phyloP scores from a whole-genome alignment of 2,113 vertebrate genomes.

The Coryphaenoides rupestris region DNA sequence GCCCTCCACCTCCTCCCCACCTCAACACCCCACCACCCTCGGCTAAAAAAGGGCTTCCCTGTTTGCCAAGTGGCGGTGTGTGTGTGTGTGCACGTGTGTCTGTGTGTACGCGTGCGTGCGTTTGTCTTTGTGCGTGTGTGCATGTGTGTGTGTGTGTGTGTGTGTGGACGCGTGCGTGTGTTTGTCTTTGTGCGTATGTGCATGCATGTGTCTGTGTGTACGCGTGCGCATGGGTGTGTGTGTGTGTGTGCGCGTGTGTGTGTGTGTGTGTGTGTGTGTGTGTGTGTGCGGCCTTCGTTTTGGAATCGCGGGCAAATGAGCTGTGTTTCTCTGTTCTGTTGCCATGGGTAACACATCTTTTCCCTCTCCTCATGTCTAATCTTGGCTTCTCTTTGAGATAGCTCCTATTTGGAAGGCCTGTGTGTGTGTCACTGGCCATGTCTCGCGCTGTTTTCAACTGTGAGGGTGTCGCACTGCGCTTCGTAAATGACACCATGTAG shows the following conservation, averaged over 20 bases:
- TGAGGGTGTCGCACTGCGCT: constrained; percentile 28
- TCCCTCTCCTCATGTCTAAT: constrained; percentile 58
- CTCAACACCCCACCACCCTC: neutral
- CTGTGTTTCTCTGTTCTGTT: constrained; percentile 71
- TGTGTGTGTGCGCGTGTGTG: constrained; percentile 19
- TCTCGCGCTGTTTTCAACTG: constrained; percentile 45
- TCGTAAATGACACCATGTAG: constrained; percentile 24
- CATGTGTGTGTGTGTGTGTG: constrained; percentile 14
- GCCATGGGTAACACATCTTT: constrained; percentile 72
- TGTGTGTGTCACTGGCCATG: constrained; percentile 34
- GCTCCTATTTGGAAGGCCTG: constrained; percentile 55
- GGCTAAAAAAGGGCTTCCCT: constrained; percentile 57
- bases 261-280: constrained; percentile 22
- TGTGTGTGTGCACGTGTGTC: constrained; percentile 28
- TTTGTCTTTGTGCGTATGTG: constrained; percentile 32
- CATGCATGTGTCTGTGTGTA: constrained; percentile 18
- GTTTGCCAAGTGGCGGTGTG: constrained; percentile 58
- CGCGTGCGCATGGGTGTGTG: constrained; percentile 53
- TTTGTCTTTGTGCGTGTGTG: constrained; percentile 23
- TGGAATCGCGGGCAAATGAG: constrained; percentile 59
- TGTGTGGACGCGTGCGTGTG: constrained; percentile 34
- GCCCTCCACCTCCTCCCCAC: no score
- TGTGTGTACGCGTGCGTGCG: constrained; percentile 38
- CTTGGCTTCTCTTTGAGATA: constrained; percentile 60
- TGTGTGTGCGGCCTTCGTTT: constrained; percentile 57